Evolutionary conservation across 2,888 invertebrate genomes (phyloP).

Genomic region (Mactromeris polynyma): DNA sequence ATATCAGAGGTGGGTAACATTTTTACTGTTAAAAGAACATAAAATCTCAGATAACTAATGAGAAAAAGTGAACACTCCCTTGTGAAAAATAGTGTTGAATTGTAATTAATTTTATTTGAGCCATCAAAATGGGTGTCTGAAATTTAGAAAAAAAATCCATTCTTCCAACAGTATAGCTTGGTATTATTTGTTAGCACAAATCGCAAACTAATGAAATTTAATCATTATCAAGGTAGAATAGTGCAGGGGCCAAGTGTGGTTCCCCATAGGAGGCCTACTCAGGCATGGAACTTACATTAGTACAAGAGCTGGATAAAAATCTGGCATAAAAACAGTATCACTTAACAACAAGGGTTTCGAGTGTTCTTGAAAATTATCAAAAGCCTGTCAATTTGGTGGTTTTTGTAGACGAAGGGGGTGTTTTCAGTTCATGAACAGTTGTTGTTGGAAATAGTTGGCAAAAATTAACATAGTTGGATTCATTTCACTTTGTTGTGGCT

Average conservation of each 20-base stretch:
- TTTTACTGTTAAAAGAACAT: not conserved
- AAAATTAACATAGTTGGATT: not conserved
- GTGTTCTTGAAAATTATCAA: conserved; percentile 33
- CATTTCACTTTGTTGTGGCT: not conserved
- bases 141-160: not conserved
- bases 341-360: conserved; percentile 40
- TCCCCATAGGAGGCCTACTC: conserved; percentile 47
- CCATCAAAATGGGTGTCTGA: conserved; percentile 6
- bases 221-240: not conserved
- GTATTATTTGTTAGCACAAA: conserved; percentile 6
- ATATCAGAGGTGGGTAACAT: not conserved
- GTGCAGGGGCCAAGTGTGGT: conserved; percentile 24
- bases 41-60: not conserved
- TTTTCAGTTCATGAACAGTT: not conserved
- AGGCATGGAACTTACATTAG: conserved; percentile 48
- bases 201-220: not conserved
- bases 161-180: not conserved
- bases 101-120: not conserved
- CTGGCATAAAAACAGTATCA: conserved; percentile 51
- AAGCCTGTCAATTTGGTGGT: conserved; percentile 40
- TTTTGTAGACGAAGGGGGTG: conserved; percentile 15
- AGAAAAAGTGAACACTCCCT: not conserved
- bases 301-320: conserved; percentile 38
- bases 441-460: not conserved
- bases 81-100: not conserved